Evolutionary conservation across 1,140 invertebrate genomes (phyloP), one percentile per base, ranked within the genome.

Genomic region (Globodera ellingtonae): DNA sequence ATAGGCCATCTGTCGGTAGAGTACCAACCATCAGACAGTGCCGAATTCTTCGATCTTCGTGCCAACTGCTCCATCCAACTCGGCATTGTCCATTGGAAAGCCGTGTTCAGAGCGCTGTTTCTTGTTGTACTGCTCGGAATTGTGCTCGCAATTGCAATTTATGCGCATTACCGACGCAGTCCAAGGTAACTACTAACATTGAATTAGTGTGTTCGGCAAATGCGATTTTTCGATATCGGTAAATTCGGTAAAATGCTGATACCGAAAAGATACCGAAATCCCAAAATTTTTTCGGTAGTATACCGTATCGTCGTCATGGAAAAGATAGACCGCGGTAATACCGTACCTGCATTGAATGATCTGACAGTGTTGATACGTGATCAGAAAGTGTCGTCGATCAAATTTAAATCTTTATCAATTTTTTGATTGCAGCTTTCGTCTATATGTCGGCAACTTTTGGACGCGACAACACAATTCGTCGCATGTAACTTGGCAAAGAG

Each of bases 11-110:
- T 47, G 35, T 7, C 72, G 13, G 15, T 74, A 4, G 15, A 74
- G 35, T 52, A 52, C 3, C 47, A 74, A 52, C 18, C 47, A 7
- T 18, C 18, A 35, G 35, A 48, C 18, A 44, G 62, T 44, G 44
- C 52, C 62, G 35, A 47, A 48, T 50, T 59, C 35, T 74, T 74
- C 44, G 72, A 74, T 74, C 15, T 74, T 15, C 52, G 44, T 59
- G 13, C 62, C 6, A 47, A 74, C 47, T 74, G 47, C n/a, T 74
- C 72, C 13, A 24, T 35, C 6, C 72, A 74, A 74, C 21, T 74
- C 44, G 72, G 72, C 6, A 73, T 73, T 50, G 13, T 73, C 9
- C 48, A 74, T n/a, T 74, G 52, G 52, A 74, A 52, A 3, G 18
- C 56, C 56, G 56, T 59, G 56, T 59, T 59, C 15, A 10, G 15